Evolutionary conservation across 1,140 invertebrate genomes (phyloP).

Genomic region (Brachionus plicatilis): DNA sequence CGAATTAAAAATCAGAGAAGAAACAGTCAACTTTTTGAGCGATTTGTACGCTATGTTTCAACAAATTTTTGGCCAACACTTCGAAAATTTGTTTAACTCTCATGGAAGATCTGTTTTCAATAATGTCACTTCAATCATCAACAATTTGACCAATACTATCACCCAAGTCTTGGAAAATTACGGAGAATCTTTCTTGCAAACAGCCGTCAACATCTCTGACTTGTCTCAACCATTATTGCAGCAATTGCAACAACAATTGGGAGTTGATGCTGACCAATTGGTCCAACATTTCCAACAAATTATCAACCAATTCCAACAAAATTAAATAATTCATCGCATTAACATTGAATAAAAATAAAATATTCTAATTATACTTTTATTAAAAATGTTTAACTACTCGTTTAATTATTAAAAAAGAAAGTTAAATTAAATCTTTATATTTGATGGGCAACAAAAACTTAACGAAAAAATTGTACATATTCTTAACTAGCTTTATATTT

Average conservation of each 20-base stretch:
- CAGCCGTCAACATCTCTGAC: not conserved
- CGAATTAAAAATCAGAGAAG: not conserved
- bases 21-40: not conserved
- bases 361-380: not conserved
- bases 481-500: not conserved
- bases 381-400: not conserved
- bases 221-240: not conserved
- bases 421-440: not conserved
- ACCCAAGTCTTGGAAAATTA: not conserved
- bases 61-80: slow-evolving; percentile 3
- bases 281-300: slow-evolving; percentile 5
- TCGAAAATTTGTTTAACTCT: not conserved
- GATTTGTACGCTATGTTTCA: not conserved
- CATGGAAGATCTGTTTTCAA: not conserved
- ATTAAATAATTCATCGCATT: not conserved
- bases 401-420: too few species aligned
- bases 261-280: not conserved
- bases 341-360: not conserved
- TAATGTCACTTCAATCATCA: slow-evolving; percentile 19
- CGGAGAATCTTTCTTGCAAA: slow-evolving; percentile 22
- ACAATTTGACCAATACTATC: not conserved
- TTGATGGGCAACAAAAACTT: too few species aligned
- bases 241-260: slow-evolving; percentile 10
- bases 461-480: too few species aligned
- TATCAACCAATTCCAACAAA: slow-evolving; percentile 5